Evolutionary conservation across 2,797 vertebrate genomes (phyloP), one percentile per base, ranked within the genome.

Genomic region (Catamblyrhynchus diadema): DNA sequence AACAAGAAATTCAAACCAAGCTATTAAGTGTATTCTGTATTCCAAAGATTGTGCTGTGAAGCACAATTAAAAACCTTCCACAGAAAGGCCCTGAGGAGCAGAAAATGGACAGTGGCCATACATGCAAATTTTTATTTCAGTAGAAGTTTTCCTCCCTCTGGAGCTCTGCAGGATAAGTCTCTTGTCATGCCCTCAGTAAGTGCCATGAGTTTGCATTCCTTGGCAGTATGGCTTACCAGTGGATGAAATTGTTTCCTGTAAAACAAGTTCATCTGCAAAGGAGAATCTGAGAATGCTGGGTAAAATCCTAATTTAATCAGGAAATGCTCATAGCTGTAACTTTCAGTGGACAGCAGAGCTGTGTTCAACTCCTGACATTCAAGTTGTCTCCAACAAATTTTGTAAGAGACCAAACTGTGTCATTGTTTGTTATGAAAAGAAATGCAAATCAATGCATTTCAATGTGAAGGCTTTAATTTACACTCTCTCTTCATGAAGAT

Each of bases 381-480:
- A 79, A 90, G 72, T 95, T 35, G 67, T 80, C 88, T 71, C 74
- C 72, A 61, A 35, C 30, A 93, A 94, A 90, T 69, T 20, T 35
- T 78, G 24, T 86, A 69, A 91, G 91, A 95, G 69, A 92, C 70
- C 77, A 74, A 88, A 94, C 47, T 48, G 11, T 5, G 78, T 80
- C 53, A 61, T 57, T 81, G 35, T 88, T 90, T 57, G 45, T 77
- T 80, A 94, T 78, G 86, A 96, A 96, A 95, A 92, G 86, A 96
- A 95, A 94, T 24, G 37, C 73, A 97, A 95, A 96, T 27, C 69
- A 72, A 78, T n/a, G n/a, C n/a, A 78, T 93, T 96, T 97, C 64
- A 25, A 94, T 97, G 97, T 96, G 89, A 96, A 97, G 81, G 69
- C 83, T 78, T 95, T 95, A 95, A 97, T 97, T 95, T 97, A 96